Percentiles rank a stretch among this genome's conserved stretches.
Conservation (phyloP, 2,797 vertebrate genomes). For the Margarornis squamiger region DNA sequence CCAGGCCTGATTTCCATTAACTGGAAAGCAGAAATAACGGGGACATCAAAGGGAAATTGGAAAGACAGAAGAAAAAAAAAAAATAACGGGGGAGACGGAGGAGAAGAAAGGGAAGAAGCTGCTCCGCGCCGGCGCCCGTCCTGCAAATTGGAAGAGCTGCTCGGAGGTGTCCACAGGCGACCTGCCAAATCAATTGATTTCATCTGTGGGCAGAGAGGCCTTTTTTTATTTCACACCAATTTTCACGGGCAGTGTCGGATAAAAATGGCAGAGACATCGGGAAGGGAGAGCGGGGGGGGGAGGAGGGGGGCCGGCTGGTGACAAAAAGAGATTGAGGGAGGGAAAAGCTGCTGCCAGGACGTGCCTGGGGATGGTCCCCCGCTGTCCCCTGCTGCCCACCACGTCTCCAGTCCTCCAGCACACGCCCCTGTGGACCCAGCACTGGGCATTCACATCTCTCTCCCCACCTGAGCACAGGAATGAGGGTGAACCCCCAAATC, state of each 20-base stretch:
- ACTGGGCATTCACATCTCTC: rapidly evolving
- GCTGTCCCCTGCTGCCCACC: rapidly evolving
- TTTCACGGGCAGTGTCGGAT: constrained; percentile 69
- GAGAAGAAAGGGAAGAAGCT: constrained; percentile 7
- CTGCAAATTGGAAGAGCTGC: constrained; percentile 56
- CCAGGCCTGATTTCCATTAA: constrained; percentile 33
- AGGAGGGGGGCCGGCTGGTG: background rate
- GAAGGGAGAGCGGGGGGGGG: background rate
- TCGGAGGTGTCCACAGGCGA: constrained; percentile 52
- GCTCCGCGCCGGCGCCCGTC: background rate
- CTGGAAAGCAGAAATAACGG: constrained; percentile 24
- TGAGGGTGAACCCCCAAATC: background rate
- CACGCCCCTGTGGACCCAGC: background rate
- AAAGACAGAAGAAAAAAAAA: background rate
- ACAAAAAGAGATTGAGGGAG: constrained; percentile 20
- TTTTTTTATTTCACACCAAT: constrained; percentile 82
- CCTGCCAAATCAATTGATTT: constrained; percentile 78
- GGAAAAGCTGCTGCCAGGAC: background rate
- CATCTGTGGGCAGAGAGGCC: constrained; percentile 75
- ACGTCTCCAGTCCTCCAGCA: rapidly evolving
- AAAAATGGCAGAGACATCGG: constrained; percentile 61
- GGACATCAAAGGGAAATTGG: constrained; percentile 56
- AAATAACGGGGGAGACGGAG: background rate
- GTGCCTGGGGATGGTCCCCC: background rate
- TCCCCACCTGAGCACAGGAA: background rate